A percentile compares a stretch with the other conserved stretches of the same genome.
phyloP scores from a whole-genome alignment of 2,113 vertebrate genomes.

The Rhinogobius similis region DNA sequence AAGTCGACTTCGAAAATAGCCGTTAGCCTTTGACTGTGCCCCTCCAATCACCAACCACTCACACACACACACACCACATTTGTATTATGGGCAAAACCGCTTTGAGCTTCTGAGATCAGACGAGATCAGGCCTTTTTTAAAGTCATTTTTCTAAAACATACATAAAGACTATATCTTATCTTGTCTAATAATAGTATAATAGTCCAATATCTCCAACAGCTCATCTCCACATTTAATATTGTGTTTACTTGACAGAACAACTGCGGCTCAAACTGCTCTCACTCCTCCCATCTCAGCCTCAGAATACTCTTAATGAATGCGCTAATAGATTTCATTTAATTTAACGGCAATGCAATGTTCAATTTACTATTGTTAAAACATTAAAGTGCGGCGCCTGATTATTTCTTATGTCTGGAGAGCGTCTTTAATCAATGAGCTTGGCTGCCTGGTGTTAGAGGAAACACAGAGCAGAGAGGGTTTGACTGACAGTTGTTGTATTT shows the following conservation, averaged over 20 bases:
- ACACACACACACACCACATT: too few species aligned
- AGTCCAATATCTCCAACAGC: neutral
- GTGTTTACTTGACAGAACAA: neutral
- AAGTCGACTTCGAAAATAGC: too few species aligned
- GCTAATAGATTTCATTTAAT: constrained; percentile 21
- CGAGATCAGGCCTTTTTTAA: too few species aligned
- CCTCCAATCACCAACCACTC: too few species aligned
- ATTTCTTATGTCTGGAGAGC: neutral
- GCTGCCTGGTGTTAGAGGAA: constrained; percentile 3
- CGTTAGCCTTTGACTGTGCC: too few species aligned
- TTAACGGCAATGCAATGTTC: constrained; percentile 13
- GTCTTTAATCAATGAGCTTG: constrained; percentile 2
- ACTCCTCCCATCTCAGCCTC: neutral
- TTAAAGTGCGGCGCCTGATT: neutral
- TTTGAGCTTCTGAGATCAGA: too few species aligned
- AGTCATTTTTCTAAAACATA: too few species aligned
- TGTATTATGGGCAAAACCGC: too few species aligned
- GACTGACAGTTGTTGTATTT: constrained; percentile 51
- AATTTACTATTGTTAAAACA: constrained; percentile 19
- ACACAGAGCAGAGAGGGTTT: constrained; percentile 24
- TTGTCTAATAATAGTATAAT: neutral
- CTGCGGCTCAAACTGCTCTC: neutral
- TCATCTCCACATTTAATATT: neutral
- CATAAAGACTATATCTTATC: too few species aligned
- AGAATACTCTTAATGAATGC: constrained; percentile 10